Evolutionary conservation across 2,888 invertebrate genomes (phyloP), one percentile per base, ranked within the genome.

Genomic region (Caenorhabditis imperialis): DNA sequence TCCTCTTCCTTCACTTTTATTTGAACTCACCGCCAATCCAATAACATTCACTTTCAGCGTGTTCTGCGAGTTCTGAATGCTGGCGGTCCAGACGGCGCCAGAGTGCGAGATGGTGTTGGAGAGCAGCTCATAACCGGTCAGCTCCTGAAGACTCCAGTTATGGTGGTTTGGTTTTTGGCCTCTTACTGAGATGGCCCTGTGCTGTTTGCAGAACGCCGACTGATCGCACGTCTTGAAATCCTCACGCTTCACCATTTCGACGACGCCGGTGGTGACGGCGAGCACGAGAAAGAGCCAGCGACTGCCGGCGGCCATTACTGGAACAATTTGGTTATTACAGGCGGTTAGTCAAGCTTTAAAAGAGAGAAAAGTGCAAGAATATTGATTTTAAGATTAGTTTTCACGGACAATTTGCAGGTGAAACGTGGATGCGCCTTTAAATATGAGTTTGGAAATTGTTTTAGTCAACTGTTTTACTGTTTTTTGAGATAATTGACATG

Each of bases 221-320:
- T 87, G 87, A 8, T 86, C 85, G 58, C 87, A 87, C 0, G 85
- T 86, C 61, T 87, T 87, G 74, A 86, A 87, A 33, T 87, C 87
- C 7, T 79, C 73, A 45, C 84, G 53, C 33, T 85, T 87, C 20
- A 85, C 74, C 67, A 62, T 69, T 23, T 67, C 45, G 14, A 74
- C 67, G 40, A 51, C 40, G 8, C 35, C 18, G 18, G 61, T 38
- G 3, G 61, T n/a, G 27, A 61, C 54, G 33, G 67, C 33, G 6
- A 67, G n/a, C 4, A 60, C 6, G 4, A 70, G 16, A 3, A 48
- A 7, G 23, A 48, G 20, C 61, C 60, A 61, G 40, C 61, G 33
- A 25, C 50, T 74, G 23, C 74, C 74, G 23, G 67, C 74, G 50
- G 74, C 62, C 74, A 74, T 74, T 67, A 61, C 74, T 74, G 67